phyloP scores from a whole-genome alignment of 1,140 invertebrate species.

The Aphelinus certus region DNA sequence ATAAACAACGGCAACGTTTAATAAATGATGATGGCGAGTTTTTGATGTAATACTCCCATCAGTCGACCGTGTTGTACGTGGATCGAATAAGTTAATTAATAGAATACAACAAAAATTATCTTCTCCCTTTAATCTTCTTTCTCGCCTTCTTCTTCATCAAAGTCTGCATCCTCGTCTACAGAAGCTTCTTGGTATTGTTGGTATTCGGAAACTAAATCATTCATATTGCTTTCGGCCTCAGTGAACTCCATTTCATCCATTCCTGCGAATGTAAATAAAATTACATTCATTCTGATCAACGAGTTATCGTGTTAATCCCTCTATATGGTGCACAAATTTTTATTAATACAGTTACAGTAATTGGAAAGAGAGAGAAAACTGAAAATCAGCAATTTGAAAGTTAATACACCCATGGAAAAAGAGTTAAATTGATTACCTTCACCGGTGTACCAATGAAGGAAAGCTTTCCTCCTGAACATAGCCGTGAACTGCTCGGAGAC shows the following conservation, averaged over 20 bases:
- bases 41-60: no score
- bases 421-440: no score
- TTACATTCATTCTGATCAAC: no score
- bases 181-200: constrained; percentile 91
- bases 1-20: no score
- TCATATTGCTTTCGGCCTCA: constrained; percentile 85
- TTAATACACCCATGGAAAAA: no score
- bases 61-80: no score
- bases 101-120: neutral
- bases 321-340: no score
- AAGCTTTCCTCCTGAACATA: constrained; percentile 89
- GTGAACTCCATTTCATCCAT: constrained; percentile 87
- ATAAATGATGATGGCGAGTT: no score
- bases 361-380: no score
- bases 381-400: no score
- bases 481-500: constrained; percentile 86
- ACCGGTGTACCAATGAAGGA: constrained; percentile 65
- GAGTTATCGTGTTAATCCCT: no score
- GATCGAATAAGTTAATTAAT: no score
- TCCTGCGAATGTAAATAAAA: constrained; percentile 49
- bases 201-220: constrained; percentile 88
- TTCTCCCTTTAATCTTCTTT: constrained; percentile 51
- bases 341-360: neutral
- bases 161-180: constrained; percentile 80
- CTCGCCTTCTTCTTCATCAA: constrained; percentile 77